Base-by-base conservation (phyloP, 2,888 invertebrate genomes). In the Ellobium chinense region DNA sequence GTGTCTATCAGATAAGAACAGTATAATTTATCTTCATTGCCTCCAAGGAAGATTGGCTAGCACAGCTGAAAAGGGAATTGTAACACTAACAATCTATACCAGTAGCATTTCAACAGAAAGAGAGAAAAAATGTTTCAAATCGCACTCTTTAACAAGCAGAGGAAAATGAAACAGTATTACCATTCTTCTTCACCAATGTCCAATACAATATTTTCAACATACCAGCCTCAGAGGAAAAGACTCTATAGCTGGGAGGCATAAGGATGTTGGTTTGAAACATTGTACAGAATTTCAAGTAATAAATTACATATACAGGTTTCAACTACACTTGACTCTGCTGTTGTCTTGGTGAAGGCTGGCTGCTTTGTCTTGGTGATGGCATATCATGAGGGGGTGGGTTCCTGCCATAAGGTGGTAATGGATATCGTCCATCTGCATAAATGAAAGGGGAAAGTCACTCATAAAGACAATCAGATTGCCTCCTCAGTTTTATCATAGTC, bases 301-400 rank as follows among this genome's bases (percentile, higher is more conserved):
- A 46, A 46, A 46, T 46, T 46, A 46, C 46, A 46, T 46, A 7
- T 46, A 7, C 18, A 12, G 18, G 18, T 46, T 70, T 14, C 21
- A 9, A 9, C 39, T 72, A 80, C 37, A 80, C 80, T 60, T 80
- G 80, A 31, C 80, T 80, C 39, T 80, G 80, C 5, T 80, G 80
- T 37, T 73, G 78, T 56, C 56, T 34, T 66, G 78, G 63, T n/a
- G 78, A 54, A 21, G 66, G 63, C 54, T 39, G 72, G 31, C n/a
- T 21, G 14, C 66, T 46, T 36, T 70, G 46, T 34, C 70, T 70
- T 1, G 78, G 79, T 63, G 78, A 78, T 4, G 73, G 73, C 37
- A 66, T 73, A 37, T 80, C 80, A 74, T 66, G 65, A 9, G 74
- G 60, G 62, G 34, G 73, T n/a, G 73, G 73, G 18, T 72, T 62